phyloP scores from a whole-genome alignment of 2,113 vertebrate species.

The Azemiops feae region DNA sequence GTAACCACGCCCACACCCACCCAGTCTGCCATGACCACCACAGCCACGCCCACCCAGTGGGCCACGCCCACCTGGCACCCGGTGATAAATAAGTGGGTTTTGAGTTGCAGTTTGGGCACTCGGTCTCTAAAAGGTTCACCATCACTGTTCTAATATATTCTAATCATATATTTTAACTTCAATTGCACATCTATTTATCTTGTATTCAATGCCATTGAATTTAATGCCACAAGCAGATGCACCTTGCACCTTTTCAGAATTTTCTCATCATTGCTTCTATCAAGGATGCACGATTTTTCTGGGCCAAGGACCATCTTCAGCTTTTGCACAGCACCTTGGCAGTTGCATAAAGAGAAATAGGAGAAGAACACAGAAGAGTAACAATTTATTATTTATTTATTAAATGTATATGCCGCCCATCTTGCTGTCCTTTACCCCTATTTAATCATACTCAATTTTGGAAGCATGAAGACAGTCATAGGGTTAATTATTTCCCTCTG shows the following conservation, averaged over 20 bases:
- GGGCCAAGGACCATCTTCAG: neutral
- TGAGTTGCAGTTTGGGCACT: no score
- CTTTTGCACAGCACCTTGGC: neutral
- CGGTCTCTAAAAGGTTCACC: no score
- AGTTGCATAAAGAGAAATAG: neutral
- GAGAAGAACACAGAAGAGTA: neutral
- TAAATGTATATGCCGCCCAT: neutral
- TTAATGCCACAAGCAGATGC: neutral
- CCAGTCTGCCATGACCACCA: no score
- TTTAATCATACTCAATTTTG: neutral
- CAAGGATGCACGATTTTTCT: neutral
- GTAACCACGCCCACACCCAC: no score
- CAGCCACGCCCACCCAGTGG: no score
- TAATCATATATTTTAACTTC: neutral
- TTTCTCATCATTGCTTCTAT: neutral
- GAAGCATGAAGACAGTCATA: neutral
- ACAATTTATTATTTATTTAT: neutral
- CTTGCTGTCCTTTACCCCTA: neutral
- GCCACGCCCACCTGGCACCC: no score
- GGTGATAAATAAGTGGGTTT: no score
- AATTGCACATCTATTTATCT: neutral
- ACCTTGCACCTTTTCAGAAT: neutral
- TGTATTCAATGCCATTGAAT: neutral
- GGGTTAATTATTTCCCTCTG: neutral
- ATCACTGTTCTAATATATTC: no score